Base-by-base conservation (phyloP, 1,140 invertebrate species). In the Argopecten irradians region DNA sequence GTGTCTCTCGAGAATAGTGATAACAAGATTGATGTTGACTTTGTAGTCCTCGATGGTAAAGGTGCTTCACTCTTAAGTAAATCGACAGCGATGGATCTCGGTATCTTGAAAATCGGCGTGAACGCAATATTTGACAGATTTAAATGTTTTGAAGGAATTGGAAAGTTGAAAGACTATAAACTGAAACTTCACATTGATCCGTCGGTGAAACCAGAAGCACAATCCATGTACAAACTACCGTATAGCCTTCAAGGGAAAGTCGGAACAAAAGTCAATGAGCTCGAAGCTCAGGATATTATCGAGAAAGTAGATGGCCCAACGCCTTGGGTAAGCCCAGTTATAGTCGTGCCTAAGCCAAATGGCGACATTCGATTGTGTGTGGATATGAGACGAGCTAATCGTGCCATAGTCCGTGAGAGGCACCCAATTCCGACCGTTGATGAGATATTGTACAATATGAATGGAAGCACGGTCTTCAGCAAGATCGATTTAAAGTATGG, bases 241-340 rank as follows among this genome's bases (percentile, higher is more conserved):
- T 86, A 86, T 89, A 84, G 71, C 32, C 85, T 90, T 11, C 87
- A 87, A 19, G 89, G 91, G 39, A 86, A 90, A 86, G 85, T 91
- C 55, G 88, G 89, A 83, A 22, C 36, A 5, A 87, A 91, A 85
- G 39, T 92, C 11, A 35, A 89, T 43, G 36, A 88, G 85, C 83
- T 93, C 11, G 88, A 93, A 83, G 35, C 88, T 11, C 41, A 86
- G 14, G 92, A 93, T 83, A 88, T 93, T 43, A 93, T 94, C 83
- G 93, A 94, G 39, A 89, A 88, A 34, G 92, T 93, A 36, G 85
- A 87, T 43, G 93, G 92, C 19, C 93, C 93, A 14, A 94, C 92
- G 33, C 92, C 93, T 33, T 93, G 91, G 93, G 92, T 93, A 2
- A 92, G 90, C 16, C 90, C 92, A 5, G 87, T 94, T 19, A 92